These are phyloP conservation scores for Nesidiocoris tenuis DNA, from an alignment of 2,888 invertebrate genomes.

Conservation along the genomic window DNA sequence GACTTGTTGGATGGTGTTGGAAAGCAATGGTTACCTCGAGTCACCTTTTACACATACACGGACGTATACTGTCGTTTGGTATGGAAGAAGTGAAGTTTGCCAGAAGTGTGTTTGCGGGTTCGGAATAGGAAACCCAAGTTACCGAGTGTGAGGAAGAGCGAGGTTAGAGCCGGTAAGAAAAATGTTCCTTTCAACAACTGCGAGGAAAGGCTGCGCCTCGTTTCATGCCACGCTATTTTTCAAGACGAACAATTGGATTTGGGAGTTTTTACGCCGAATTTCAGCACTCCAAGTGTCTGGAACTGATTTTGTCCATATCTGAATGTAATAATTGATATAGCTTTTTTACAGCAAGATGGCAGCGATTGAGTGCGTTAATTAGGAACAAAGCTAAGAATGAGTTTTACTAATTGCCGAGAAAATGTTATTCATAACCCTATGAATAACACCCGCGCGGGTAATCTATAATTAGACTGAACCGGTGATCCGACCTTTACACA, in stretches of 20 bases:
- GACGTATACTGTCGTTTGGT: background rate
- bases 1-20: background rate
- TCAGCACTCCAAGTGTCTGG: no score
- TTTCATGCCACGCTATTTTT: background rate
- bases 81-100: background rate
- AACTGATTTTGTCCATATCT: no score
- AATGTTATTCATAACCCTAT: no score
- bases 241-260: background rate
- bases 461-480: no score
- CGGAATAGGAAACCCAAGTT: background rate
- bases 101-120: background rate
- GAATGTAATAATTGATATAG: no score
- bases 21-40: background rate
- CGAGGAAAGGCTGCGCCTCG: background rate
- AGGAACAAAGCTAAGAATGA: no score
- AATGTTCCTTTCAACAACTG: background rate
- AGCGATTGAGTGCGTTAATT: no score
- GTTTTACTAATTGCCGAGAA: no score
- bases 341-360: no score
- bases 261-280: background rate
- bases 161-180: background rate
- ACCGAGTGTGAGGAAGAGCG: background rate
- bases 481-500: no score
- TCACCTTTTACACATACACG: background rate
- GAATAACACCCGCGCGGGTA: no score